Percentiles rank a stretch among this genome's conserved stretches.
These are phyloP conservation scores for Labia minor DNA, from an alignment of 2,888 invertebrate genomes.

Conservation along the genomic window DNA sequence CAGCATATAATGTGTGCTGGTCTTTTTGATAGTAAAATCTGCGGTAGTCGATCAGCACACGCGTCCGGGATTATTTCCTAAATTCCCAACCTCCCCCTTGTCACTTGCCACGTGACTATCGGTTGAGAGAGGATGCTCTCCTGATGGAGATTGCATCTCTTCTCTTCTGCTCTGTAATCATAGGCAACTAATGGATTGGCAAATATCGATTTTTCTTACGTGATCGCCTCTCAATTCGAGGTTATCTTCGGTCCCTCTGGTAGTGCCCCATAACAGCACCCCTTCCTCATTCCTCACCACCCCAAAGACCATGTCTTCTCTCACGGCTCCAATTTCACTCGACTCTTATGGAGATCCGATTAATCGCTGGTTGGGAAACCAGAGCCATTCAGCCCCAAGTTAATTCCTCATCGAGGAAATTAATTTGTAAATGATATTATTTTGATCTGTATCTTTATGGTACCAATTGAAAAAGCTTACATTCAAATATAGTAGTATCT, in stretches of 20 bases:
- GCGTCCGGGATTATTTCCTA: not conserved
- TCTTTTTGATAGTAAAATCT: too few species aligned
- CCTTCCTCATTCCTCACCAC: not conserved
- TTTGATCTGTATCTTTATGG: too few species aligned
- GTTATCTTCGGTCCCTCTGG: not conserved
- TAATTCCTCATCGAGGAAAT: not conserved
- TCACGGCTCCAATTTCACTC: conserved; percentile 1
- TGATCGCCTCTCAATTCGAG: not conserved
- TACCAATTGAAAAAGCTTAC: too few species aligned
- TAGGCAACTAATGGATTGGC: not conserved
- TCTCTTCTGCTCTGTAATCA: not conserved
- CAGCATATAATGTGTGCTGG: not conserved
- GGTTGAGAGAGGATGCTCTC: not conserved
- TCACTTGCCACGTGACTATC: not conserved
- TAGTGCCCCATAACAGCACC: not conserved
- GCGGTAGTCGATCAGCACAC: not conserved
- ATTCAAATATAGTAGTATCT: too few species aligned
- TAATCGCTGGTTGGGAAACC: not conserved
- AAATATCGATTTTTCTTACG: not conserved
- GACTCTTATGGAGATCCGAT: not conserved
- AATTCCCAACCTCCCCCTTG: not conserved
- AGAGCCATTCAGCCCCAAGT: not conserved
- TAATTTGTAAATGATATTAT: conserved; percentile 8
- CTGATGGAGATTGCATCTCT: not conserved
- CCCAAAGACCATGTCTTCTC: not conserved